These are phyloP conservation scores for Caenorhabditis remanei DNA, from an alignment of 1,140 invertebrate species.

Conservation along the genomic window DNA sequence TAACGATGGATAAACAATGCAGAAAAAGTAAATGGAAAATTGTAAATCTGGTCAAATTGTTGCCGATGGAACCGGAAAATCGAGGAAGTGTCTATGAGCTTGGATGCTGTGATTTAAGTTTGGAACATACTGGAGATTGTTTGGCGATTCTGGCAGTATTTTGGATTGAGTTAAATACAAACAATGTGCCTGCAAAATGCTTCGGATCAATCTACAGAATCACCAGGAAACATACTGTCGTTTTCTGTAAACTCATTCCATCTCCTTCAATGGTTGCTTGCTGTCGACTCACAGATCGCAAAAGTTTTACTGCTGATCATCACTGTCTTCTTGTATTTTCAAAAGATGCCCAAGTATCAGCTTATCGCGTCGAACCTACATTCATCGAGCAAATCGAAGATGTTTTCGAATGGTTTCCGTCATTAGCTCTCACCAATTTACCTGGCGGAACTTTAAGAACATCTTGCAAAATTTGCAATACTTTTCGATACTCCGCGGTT, in stretches of 20 bases:
- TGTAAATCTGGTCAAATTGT: slow-evolving; percentile 21
- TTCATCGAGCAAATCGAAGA: slow-evolving; percentile 5
- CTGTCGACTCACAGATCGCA: slow-evolving; percentile 8
- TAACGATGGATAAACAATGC: slow-evolving; percentile 9
- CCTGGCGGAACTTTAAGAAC: slow-evolving; percentile 19
- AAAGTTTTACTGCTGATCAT: slow-evolving; percentile 21
- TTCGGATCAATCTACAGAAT: slow-evolving; percentile 30
- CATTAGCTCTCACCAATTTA: slow-evolving; percentile 23
- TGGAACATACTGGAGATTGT: slow-evolving; percentile 24
- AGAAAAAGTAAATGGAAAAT: slow-evolving; percentile 35
- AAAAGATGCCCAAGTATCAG: slow-evolving; percentile 33
- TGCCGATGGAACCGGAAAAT: slow-evolving; percentile 38
- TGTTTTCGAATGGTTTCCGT: slow-evolving; percentile 43
- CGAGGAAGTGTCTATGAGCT: slow-evolving; percentile 18
- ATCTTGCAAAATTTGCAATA: slow-evolving; percentile 5
- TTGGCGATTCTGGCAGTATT: slow-evolving; percentile 35
- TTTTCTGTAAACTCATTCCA: slow-evolving; percentile 7
- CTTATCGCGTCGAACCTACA: neutral
- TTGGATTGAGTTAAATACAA: slow-evolving; percentile 20
- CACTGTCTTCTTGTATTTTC: slow-evolving; percentile 30
- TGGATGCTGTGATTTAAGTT: slow-evolving; percentile 33
- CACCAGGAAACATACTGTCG: neutral
- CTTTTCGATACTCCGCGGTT: slow-evolving; percentile 10
- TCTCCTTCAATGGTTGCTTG: slow-evolving; percentile 29
- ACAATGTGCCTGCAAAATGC: slow-evolving; percentile 28